phyloP scores from a whole-genome alignment of 2,113 vertebrate genomes.

The Oryzias javanicus region DNA sequence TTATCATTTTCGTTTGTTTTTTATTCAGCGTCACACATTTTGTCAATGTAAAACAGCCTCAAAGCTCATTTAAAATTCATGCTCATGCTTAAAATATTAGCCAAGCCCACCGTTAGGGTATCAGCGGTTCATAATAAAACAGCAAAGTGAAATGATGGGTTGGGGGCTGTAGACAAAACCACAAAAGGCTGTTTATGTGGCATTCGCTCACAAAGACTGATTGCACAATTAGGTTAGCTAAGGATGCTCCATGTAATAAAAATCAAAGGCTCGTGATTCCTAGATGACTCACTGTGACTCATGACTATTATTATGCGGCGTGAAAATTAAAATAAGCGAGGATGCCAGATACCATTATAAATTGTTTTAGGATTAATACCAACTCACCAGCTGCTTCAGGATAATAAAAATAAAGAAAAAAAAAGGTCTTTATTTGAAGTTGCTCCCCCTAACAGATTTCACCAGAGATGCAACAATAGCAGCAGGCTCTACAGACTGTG shows the following conservation, averaged over 20 bases:
- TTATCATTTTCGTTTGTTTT: neutral
- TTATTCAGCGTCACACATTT: slow-evolving; percentile 46
- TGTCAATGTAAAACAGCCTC: slow-evolving; percentile 51
- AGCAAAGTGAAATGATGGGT: slow-evolving; percentile 46
- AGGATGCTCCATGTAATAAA: slow-evolving; percentile 1
- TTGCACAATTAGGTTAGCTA: slow-evolving; percentile 28
- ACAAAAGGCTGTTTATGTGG: slow-evolving; percentile 12
- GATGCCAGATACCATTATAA: slow-evolving; percentile 1
- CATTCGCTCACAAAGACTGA: slow-evolving; percentile 26
- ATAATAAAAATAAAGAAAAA: neutral
- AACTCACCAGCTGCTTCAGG: slow-evolving; percentile 1
- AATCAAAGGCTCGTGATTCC: slow-evolving; percentile 12
- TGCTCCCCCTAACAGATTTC: neutral
- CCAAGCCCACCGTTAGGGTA: slow-evolving; percentile 12
- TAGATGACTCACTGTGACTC: slow-evolving; percentile 49
- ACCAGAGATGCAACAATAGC: neutral
- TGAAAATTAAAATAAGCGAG: slow-evolving; percentile 17
- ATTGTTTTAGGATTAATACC: slow-evolving; percentile 7
- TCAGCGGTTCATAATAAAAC: slow-evolving; percentile 35
- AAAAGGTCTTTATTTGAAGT: too few species aligned
- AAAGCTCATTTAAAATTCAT: slow-evolving; percentile 66
- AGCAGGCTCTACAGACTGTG: neutral
- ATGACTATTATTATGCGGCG: slow-evolving; percentile 16
- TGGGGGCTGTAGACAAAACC: slow-evolving; percentile 21
- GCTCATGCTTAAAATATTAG: slow-evolving; percentile 64